These are phyloP conservation scores for Nansenia antarctica DNA, from an alignment of 2,113 vertebrate genomes.

Conservation along the genomic window DNA sequence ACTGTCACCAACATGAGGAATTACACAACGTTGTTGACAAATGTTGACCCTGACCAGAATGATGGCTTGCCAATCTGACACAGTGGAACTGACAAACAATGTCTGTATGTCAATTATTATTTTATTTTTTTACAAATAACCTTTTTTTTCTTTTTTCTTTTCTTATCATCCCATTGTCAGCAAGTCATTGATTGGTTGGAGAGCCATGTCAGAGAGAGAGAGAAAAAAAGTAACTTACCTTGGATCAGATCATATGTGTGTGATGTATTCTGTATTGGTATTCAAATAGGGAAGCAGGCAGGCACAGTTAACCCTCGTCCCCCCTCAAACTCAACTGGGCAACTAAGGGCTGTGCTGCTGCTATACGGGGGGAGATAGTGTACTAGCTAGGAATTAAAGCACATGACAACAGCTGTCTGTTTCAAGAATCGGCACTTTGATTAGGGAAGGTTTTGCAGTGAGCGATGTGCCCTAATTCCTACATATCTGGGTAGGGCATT, in stretches of 20 bases:
- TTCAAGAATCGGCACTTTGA: constrained; percentile 83
- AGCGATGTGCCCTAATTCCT: constrained; percentile 75
- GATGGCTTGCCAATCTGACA: background rate
- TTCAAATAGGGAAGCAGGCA: constrained; percentile 31
- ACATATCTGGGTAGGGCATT: constrained; percentile 77
- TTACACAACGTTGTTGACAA: background rate
- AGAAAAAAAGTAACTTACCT: constrained; percentile 69
- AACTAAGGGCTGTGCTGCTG: constrained; percentile 63
- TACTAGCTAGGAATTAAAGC: constrained; percentile 73
- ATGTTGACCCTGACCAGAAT: constrained; percentile 4
- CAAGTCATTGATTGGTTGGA: background rate
- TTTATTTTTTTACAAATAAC: background rate
- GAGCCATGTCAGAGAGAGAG: constrained; percentile 31
- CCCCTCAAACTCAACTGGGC: constrained; percentile 59
- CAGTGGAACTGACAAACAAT: background rate
- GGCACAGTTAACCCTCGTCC: constrained; percentile 48
- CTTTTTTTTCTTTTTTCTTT: too few relatives aligned
- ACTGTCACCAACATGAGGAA: background rate
- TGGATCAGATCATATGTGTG: constrained; percentile 45
- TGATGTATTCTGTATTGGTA: constrained; percentile 45
- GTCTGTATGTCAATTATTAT: background rate
- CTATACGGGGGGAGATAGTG: constrained; percentile 66
- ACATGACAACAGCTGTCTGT: constrained; percentile 82
- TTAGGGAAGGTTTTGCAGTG: constrained; percentile 68
- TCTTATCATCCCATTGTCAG: background rate